A percentile compares a stretch with the other conserved stretches of the same genome.
phyloP scores from a whole-genome alignment of 1,140 invertebrate genomes.

The Globodera ellingtonae region DNA sequence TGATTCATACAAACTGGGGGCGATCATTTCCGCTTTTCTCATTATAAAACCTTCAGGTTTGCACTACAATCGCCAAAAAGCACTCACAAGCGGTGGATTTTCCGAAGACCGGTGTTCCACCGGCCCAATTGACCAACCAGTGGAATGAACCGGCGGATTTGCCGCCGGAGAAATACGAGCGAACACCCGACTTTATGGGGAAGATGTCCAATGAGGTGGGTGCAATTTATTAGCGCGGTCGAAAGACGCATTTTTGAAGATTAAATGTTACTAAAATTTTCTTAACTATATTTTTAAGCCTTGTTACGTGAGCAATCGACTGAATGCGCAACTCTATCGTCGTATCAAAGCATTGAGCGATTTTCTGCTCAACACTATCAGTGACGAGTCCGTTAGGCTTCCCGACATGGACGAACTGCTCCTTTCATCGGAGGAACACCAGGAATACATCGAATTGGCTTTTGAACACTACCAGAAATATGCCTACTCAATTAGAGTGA shows the following conservation, averaged over 20 bases:
- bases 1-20: too few relatives aligned
- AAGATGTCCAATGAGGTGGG: constrained; percentile 36
- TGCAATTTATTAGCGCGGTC: not conserved
- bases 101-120: constrained; percentile 55
- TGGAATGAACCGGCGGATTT: constrained; percentile 24
- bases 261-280: not conserved
- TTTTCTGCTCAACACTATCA: constrained; percentile 26
- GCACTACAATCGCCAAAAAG: constrained; percentile 54
- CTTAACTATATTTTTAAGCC: constrained; percentile 6
- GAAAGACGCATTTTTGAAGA: not conserved
- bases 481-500: constrained; percentile 26
- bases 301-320: constrained; percentile 29
- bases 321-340: constrained; percentile 33
- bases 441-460: constrained; percentile 28
- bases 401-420: constrained; percentile 23
- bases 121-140: constrained; percentile 25
- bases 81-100: constrained; percentile 58
- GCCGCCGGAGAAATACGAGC: constrained; percentile 49
- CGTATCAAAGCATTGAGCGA: constrained; percentile 20
- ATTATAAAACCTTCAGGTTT: constrained; percentile 30
- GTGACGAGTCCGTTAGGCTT: constrained; percentile 19
- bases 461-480: constrained; percentile 27
- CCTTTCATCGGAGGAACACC: not conserved
- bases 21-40: not conserved
- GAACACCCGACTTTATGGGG: constrained; percentile 62